phyloP scores from a whole-genome alignment of 1,140 invertebrate species.

The Capitella teleta region DNA sequence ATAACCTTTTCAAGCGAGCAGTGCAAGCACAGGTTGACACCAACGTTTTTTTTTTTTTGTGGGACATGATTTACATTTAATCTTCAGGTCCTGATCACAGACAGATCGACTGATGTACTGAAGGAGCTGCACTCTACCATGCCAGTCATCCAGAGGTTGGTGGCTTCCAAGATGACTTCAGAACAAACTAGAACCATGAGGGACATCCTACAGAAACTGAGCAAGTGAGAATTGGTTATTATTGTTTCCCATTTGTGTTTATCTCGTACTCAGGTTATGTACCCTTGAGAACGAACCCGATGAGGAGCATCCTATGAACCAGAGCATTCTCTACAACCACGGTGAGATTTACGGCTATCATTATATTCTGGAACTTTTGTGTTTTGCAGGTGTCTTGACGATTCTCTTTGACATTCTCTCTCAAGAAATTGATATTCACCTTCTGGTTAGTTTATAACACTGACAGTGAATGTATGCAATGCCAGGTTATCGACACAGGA shows the following conservation, averaged over 20 bases:
- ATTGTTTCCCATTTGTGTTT: background rate
- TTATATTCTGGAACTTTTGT: background rate
- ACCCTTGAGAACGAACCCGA: conserved; percentile 6
- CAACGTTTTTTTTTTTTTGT: no score
- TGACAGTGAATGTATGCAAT: background rate
- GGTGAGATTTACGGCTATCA: conserved; percentile 19
- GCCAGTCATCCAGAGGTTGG: conserved; percentile 20
- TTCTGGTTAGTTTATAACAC: conserved; percentile 11
- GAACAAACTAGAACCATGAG: conserved; percentile 18
- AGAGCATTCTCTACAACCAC: conserved; percentile 39
- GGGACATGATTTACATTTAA: no score
- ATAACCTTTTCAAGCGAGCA: conserved; percentile 12
- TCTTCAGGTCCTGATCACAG: conserved; percentile 29
- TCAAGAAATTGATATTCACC: conserved; percentile 12
- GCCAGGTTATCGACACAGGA: conserved; percentile 17
- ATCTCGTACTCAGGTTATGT: conserved; percentile 2
- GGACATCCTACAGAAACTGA: conserved; percentile 20
- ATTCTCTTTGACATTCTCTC: conserved; percentile 14
- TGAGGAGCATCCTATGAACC: conserved; percentile 36
- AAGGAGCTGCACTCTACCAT: conserved; percentile 18
- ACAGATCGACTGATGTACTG: conserved; percentile 21
- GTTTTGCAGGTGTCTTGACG: conserved; percentile 9
- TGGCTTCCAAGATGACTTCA: conserved; percentile 23
- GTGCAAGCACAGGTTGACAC: conserved; percentile 10
- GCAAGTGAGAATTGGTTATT: conserved; percentile 8